phyloP scores from a whole-genome alignment of 2,888 invertebrate species.

The Ichneumoninae sp. region DNA sequence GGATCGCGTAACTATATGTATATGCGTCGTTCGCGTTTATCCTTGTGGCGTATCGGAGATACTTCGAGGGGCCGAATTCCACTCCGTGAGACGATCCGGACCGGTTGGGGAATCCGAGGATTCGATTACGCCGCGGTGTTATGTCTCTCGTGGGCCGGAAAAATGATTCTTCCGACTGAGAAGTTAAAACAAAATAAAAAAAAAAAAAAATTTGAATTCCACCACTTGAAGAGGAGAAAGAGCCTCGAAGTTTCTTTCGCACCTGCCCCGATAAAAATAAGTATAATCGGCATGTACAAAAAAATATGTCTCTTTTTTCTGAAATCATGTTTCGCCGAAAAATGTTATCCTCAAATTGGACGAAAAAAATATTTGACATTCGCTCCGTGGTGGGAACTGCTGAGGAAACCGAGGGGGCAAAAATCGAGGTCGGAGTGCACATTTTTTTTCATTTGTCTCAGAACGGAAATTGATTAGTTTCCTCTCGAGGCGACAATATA shows the following conservation, averaged over 20 bases:
- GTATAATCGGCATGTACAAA: no score
- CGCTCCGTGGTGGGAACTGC: no score
- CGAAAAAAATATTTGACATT: no score
- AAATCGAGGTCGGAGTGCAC: no score
- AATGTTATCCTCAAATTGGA: no score
- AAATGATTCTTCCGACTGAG: not conserved
- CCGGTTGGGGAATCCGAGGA: conserved; percentile 6
- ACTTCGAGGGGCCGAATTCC: conserved; percentile 50
- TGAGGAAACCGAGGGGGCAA: no score
- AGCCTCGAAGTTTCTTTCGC: not conserved
- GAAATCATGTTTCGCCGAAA: no score
- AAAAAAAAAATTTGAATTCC: not conserved
- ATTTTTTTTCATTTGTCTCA: not conserved
- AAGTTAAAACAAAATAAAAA: no score
- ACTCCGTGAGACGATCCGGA: conserved; percentile 24
- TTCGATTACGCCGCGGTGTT: conserved; percentile 21
- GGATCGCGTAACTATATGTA: conserved; percentile 16
- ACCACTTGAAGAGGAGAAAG: not conserved
- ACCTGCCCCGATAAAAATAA: not conserved
- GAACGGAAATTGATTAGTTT: not conserved
- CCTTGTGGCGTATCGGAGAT: conserved; percentile 10
- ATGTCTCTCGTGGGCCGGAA: not conserved
- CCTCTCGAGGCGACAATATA: not conserved
- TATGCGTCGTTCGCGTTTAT: conserved; percentile 19
- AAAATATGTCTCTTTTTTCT: no score